Evolutionary conservation across 2,113 vertebrate genomes (phyloP), one percentile per base, ranked within the genome.

Genomic region (Apeltes quadracus): DNA sequence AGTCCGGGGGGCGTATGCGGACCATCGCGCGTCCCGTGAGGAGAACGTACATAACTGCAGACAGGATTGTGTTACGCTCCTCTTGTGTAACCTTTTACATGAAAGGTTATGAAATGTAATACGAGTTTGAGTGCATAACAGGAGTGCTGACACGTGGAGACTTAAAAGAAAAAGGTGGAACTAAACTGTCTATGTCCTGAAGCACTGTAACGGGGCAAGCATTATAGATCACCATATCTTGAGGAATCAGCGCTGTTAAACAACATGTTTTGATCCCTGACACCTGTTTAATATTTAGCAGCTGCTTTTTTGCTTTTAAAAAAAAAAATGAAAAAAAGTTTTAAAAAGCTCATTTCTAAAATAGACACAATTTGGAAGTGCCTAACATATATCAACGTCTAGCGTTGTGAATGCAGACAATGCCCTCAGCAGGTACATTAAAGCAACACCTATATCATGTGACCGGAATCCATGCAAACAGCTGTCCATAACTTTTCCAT

Each of bases 51-150:
- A 16, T 15, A 67, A 46, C 50, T 64, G 18, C 65, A n/a, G 46
- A 11, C 53, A 48, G 63, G 9, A 32, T 69, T 81, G 68, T 61
- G 32, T 82, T 69, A 72, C 62, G 50, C 56, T 46, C 25, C 44
- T 72, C 7, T 23, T 20, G 38, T 14, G 50, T 22, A 25, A 51
- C 55, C 36, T 57, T 65, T 22, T 61, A 56, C 2, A 43, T 5
- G 7, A 20, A 44, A 62, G 29, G 41, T 12, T 61, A 18, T 53
- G 32, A 34, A 34, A 73, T 82, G 81, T 61, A 71, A 85, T 7
- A 7, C 0, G 69, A 85, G 81, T 39, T 22, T 53, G 69, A 32
- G 43, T 16, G 48, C 36, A 64, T 6, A 14, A 59, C 23, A 51
- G 22, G 4, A 11, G 15, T 27, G 25, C 14, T 27, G 76, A 11